Evolutionary conservation across 2,888 invertebrate genomes (phyloP).

Genomic region (Nebria brevicollis): DNA sequence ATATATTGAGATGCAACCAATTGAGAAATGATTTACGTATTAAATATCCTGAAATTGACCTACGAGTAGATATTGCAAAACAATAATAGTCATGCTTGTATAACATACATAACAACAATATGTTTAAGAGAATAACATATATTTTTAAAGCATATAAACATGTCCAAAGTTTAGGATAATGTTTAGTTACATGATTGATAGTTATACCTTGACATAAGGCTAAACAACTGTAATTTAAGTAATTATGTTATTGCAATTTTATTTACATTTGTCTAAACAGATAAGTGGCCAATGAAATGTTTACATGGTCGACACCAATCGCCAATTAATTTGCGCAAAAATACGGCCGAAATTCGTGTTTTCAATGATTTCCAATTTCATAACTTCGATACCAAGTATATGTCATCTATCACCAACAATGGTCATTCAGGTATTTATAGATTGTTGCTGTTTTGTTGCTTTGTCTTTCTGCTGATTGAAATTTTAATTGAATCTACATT

Average conservation of each 20-base stretch:
- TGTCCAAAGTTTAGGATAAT: background rate
- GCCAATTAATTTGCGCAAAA: constrained; percentile 76
- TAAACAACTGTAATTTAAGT: constrained; percentile 8
- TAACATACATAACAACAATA: background rate
- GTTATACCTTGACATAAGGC: background rate
- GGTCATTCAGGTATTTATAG: constrained; percentile 72
- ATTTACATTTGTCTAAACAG: constrained; percentile 51
- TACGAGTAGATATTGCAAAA: background rate
- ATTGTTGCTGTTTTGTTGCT: background rate
- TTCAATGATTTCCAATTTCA: constrained; percentile 66
- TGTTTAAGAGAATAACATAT: background rate
- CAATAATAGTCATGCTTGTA: background rate
- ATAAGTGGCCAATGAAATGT: constrained; percentile 74
- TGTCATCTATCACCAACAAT: constrained; percentile 70
- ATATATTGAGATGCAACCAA: background rate
- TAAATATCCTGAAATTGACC: background rate
- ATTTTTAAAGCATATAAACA: background rate
- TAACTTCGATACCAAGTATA: constrained; percentile 66
- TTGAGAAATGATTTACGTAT: background rate
- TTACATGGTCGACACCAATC: constrained; percentile 74
- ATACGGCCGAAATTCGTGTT: constrained; percentile 65
- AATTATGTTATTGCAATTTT: constrained; percentile 10
- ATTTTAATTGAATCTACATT: constrained; percentile 4
- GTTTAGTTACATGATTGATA: background rate
- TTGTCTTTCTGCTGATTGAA: constrained; percentile 7